These are phyloP conservation scores for Nephrotoma appendiculata DNA, from an alignment of 2,888 invertebrate species.

Conservation along the genomic window DNA sequence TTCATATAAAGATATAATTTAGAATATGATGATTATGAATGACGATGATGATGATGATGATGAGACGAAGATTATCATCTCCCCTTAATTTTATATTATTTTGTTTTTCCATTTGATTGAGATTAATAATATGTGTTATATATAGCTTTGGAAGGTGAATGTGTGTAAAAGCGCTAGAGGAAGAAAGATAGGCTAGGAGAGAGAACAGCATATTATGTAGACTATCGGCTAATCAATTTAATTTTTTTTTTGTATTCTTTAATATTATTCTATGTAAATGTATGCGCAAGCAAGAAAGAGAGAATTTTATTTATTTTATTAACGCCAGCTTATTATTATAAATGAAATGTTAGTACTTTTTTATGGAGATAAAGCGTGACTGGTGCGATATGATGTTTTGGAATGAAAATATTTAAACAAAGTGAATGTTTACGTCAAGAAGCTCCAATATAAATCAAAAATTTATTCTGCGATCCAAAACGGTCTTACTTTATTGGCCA, in stretches of 20 bases:
- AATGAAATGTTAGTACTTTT: background rate
- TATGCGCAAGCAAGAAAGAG: background rate
- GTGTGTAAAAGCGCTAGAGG: background rate
- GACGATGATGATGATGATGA: background rate
- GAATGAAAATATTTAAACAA: no score
- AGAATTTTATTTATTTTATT: background rate
- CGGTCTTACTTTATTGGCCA: no score
- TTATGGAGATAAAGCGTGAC: background rate
- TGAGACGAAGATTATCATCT: background rate
- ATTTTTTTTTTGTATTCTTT: background rate
- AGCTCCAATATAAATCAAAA: no score
- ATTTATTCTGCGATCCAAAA: no score
- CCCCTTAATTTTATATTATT: background rate
- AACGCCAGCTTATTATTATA: background rate
- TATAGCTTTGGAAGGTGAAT: background rate
- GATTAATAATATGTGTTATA: background rate
- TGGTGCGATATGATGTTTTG: no score
- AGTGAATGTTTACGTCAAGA: no score
- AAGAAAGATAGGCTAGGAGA: background rate
- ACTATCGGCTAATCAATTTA: background rate
- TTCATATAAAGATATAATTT: background rate
- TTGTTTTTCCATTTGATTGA: background rate
- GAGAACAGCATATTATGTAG: background rate
- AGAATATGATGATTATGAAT: background rate
- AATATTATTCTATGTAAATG: background rate